phyloP scores from a whole-genome alignment of 2,113 vertebrate species.

The Crotalus viridis region DNA sequence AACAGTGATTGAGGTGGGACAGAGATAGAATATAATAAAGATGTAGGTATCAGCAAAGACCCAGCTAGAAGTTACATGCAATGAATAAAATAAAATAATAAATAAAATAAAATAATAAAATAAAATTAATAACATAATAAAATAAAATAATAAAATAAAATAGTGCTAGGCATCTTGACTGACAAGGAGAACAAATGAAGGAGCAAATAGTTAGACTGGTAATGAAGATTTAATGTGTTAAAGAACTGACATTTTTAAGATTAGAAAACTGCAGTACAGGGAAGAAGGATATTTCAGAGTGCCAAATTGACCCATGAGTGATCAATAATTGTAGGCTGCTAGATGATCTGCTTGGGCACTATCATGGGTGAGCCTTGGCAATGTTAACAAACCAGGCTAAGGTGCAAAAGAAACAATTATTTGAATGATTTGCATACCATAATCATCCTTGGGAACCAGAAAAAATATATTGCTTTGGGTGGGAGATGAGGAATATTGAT shows the following conservation, averaged over 20 bases:
- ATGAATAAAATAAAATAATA: not conserved
- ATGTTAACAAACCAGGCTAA: not conserved
- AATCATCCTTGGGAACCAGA: not conserved
- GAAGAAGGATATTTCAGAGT: not conserved
- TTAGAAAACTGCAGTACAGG: not conserved
- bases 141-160: not conserved
- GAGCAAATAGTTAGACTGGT: not conserved
- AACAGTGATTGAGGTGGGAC: not conserved
- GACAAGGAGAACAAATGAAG: not conserved
- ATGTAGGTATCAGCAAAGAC: not conserved
- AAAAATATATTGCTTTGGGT: not conserved
- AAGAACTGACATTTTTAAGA: not conserved
- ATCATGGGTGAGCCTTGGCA: not conserved
- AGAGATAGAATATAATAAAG: not conserved
- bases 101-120: too few species aligned
- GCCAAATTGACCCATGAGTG: not conserved
- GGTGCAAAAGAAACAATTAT: not conserved
- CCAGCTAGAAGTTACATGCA: not conserved
- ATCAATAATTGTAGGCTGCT: not conserved
- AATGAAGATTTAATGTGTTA: not conserved
- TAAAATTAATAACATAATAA: too few species aligned
- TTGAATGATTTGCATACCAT: not conserved
- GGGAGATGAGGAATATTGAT: not conserved
- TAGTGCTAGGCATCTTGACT: not conserved
- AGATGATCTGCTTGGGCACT: not conserved